These are phyloP conservation scores for Lycodopsis pacificus DNA, from an alignment of 2,797 vertebrate genomes.

Conservation along the genomic window DNA sequence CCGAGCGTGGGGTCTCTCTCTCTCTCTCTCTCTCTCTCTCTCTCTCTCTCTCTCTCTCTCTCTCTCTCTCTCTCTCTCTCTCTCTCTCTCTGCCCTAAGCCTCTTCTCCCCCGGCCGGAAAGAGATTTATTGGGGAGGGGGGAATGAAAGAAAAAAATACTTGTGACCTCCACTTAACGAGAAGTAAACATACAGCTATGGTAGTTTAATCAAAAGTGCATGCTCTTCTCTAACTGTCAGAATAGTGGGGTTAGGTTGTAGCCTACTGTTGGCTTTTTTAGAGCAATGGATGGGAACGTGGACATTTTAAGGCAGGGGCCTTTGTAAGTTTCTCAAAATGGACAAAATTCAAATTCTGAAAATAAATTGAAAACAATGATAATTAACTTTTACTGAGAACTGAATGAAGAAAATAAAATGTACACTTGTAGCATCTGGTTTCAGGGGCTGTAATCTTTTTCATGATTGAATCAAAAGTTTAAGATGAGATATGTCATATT, in stretches of 20 bases:
- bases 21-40: constrained; percentile 59
- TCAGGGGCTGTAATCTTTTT: constrained; percentile 1
- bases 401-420: neutral
- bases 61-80: constrained; percentile 67
- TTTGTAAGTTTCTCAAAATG: constrained; percentile 8
- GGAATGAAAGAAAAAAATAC: constrained; percentile 62
- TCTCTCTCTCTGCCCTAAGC: constrained; percentile 58
- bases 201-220: constrained; percentile 79
- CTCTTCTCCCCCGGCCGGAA: constrained; percentile 69
- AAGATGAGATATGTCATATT: constrained; percentile 22
- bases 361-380: neutral
- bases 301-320: constrained; percentile 12
- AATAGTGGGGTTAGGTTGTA: constrained; percentile 59
- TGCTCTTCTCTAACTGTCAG: constrained; percentile 62
- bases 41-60: constrained; percentile 62
- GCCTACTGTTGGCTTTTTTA: constrained; percentile 16
- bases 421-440: constrained; percentile 6
- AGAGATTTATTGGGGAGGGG: constrained; percentile 78
- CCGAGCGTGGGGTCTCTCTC: constrained; percentile 84
- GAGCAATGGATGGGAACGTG: constrained; percentile 22
- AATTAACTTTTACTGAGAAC: neutral
- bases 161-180: constrained; percentile 81
- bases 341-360: neutral
- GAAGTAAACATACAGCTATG: constrained; percentile 78
- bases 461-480: constrained; percentile 26